A percentile compares a stretch with the other conserved stretches of the same genome.
These are phyloP conservation scores for Epirrita christyi DNA, from an alignment of 2,888 invertebrate species.

Conservation along the genomic window DNA sequence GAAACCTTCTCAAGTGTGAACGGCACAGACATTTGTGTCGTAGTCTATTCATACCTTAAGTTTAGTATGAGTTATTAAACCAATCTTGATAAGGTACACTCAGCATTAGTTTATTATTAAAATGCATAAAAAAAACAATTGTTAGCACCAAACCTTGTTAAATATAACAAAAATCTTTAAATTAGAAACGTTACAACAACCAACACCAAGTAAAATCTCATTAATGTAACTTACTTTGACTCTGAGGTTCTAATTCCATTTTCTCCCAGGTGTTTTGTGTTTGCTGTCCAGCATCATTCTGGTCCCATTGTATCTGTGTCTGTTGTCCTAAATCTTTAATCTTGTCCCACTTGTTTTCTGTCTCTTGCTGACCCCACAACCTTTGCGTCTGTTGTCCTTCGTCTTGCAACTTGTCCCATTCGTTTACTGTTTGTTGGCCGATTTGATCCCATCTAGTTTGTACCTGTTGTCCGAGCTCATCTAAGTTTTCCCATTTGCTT, in stretches of 20 bases:
- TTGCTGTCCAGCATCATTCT: conserved; percentile 43
- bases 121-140: conserved; percentile 5
- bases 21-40: too few relatives aligned
- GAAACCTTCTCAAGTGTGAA: too few relatives aligned
- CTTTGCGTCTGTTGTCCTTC: conserved; percentile 50
- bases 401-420: conserved; percentile 43
- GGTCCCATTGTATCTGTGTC: conserved; percentile 46
- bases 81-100: too few relatives aligned
- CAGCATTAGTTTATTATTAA: neutral
- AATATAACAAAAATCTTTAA: conserved; percentile 13
- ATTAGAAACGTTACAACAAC: conserved; percentile 1
- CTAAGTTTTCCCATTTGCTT: conserved; percentile 36
- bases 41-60: too few relatives aligned
- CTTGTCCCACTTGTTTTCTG: conserved; percentile 43
- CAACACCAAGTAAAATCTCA: conserved; percentile 24
- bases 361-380: conserved; percentile 49
- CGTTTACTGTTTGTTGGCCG: conserved; percentile 48
- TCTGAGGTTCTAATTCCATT: conserved; percentile 49
- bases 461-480: conserved; percentile 49
- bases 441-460: conserved; percentile 37
- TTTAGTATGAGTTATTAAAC: too few relatives aligned
- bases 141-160: conserved; percentile 17
- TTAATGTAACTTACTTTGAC: conserved; percentile 38
- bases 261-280: conserved; percentile 40
- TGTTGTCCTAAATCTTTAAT: conserved; percentile 53